Percentiles rank a stretch among this genome's conserved stretches.
Conservation (phyloP, 2,888 invertebrate species). For the Patella pellucida region DNA sequence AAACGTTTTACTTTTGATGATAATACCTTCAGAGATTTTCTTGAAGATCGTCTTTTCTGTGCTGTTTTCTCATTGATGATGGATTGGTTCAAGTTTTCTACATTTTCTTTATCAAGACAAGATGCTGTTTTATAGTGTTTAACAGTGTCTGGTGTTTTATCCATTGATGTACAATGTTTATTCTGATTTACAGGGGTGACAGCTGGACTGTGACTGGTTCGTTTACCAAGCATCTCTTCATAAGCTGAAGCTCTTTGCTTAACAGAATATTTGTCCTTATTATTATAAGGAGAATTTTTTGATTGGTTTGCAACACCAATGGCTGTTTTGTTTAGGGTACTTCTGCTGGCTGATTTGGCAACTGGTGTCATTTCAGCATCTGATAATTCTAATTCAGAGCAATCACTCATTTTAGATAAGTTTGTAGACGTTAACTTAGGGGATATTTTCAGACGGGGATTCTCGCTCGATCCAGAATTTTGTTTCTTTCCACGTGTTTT, state of each 20-base stretch:
- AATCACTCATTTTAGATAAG: not conserved
- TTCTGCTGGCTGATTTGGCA: not conserved
- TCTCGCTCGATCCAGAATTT: not conserved
- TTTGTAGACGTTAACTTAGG: not conserved
- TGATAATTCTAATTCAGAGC: conserved; percentile 4
- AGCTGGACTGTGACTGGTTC: conserved; percentile 26
- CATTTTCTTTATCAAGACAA: not conserved
- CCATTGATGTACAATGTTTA: not conserved
- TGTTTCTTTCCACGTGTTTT: conserved; percentile 2
- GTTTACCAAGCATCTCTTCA: conserved; percentile 41
- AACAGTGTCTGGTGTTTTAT: conserved; percentile 16
- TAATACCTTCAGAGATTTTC: conserved; percentile 19
- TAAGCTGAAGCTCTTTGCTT: conserved; percentile 44
- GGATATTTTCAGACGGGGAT: not conserved
- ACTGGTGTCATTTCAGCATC: conserved; percentile 2
- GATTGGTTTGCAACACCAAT: not conserved
- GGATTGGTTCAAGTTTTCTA: not conserved
- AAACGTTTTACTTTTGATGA: conserved; percentile 9
- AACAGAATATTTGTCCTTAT: conserved; percentile 26
- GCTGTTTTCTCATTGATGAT: conserved; percentile 6
- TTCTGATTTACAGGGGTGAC: not conserved
- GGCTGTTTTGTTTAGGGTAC: not conserved
- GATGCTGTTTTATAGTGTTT: conserved; percentile 9
- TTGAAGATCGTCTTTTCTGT: conserved; percentile 9
- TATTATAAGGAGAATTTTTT: not conserved